phyloP scores from a whole-genome alignment of 1,140 invertebrate genomes.

The Branchinecta lynchi region DNA sequence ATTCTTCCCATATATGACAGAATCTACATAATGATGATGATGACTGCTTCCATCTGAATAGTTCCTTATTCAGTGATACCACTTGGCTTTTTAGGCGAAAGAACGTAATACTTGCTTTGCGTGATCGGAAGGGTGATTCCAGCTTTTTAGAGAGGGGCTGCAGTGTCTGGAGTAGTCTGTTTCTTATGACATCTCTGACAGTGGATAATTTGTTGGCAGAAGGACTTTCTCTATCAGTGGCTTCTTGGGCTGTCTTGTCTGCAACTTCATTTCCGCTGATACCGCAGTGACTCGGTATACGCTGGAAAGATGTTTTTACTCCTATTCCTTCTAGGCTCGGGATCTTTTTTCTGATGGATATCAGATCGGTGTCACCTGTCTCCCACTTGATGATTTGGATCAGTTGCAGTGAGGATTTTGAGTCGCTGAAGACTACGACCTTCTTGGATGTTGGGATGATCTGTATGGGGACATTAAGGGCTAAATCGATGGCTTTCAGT shows the following conservation, averaged over 20 bases:
- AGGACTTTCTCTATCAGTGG: neutral
- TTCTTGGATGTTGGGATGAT: no score
- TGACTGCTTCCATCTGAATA: neutral
- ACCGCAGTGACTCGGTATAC: neutral
- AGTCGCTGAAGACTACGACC: no score
- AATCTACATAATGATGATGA: neutral
- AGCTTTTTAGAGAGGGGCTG: neutral
- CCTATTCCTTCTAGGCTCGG: no score
- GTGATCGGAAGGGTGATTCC: neutral
- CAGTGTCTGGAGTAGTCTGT: neutral
- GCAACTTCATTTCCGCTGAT: neutral
- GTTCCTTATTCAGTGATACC: neutral
- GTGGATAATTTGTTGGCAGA: neutral
- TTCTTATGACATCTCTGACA: neutral
- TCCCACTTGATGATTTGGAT: no score
- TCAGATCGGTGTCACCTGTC: no score
- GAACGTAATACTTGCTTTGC: neutral
- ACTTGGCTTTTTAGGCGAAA: neutral
- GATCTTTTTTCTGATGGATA: no score
- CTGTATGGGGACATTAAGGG: no score
- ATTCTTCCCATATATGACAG: neutral
- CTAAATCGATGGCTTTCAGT: no score
- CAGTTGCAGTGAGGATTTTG: no score
- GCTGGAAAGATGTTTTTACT: constrained; percentile 1
- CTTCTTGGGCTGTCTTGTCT: neutral